These are phyloP conservation scores for Orthochromis indermauri DNA, from an alignment of 2,113 vertebrate genomes.

Conservation along the genomic window DNA sequence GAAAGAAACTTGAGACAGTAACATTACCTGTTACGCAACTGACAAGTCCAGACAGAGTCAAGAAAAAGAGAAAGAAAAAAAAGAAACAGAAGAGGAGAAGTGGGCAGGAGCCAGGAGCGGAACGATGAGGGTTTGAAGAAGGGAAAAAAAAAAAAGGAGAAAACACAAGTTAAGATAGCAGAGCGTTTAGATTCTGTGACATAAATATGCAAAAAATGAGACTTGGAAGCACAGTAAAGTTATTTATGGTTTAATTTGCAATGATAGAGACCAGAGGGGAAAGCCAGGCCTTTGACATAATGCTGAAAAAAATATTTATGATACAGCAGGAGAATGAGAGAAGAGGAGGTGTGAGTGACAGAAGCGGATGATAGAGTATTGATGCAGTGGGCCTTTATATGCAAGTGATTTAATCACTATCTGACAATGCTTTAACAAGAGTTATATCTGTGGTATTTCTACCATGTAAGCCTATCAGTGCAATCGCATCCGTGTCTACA, in stretches of 20 bases:
- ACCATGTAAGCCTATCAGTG: not conserved
- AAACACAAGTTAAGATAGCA: slow-evolving; percentile 55
- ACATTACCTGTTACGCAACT: slow-evolving; percentile 71
- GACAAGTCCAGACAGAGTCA: slow-evolving; percentile 70
- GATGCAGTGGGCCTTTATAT: not conserved
- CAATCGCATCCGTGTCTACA: not conserved
- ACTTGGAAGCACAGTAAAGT: not conserved
- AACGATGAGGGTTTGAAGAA: slow-evolving; percentile 36
- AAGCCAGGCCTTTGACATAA: not conserved
- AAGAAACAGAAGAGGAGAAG: slow-evolving; percentile 17
- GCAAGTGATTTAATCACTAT: not conserved
- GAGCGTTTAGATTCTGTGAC: slow-evolving; percentile 24
- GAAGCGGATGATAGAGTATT: not conserved
- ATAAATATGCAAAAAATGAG: slow-evolving; percentile 26
- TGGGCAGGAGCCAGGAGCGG: slow-evolving; percentile 33
- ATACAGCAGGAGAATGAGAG: not conserved
- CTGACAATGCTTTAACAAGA: not conserved
- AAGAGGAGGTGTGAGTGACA: not conserved
- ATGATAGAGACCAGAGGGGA: not conserved
- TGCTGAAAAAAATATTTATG: not conserved
- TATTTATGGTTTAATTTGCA: not conserved
- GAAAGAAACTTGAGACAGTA: slow-evolving; percentile 53
- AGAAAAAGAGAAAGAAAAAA: slow-evolving; percentile 18
- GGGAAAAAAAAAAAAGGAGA: slow-evolving; percentile 16
- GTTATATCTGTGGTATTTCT: not conserved